Percentiles rank a stretch among this genome's conserved stretches.
Evolutionary conservation across 1,140 invertebrate species (phyloP).

Genomic region (Trichomalopsis sarcophagae): DNA sequence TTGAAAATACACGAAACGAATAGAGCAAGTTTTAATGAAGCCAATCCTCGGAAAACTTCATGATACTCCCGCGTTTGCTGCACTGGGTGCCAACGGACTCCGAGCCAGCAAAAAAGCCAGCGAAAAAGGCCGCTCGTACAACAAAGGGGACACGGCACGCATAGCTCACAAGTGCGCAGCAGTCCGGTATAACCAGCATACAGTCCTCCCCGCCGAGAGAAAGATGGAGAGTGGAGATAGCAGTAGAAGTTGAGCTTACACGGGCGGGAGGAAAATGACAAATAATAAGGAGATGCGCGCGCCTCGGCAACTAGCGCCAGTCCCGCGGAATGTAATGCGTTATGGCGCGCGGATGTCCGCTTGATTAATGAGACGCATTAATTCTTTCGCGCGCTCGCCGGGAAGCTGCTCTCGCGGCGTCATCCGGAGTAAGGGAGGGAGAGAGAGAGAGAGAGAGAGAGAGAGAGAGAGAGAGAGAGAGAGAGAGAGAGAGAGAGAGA

Average conservation of each 20-base stretch:
- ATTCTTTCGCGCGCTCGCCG: conserved; percentile 30
- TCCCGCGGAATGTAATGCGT: neutral
- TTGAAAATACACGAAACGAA: too few species aligned
- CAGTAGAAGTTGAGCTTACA: neutral
- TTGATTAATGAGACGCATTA: conserved; percentile 56
- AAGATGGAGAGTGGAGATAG: neutral
- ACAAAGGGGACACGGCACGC: too few species aligned
- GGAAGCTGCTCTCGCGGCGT: conserved; percentile 14
- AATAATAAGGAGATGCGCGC: conserved; percentile 60
- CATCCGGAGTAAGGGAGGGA: neutral
- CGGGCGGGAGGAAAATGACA: conserved; percentile 56
- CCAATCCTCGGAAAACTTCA: too few species aligned
- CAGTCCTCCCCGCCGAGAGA: neutral
- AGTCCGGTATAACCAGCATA: too few species aligned
- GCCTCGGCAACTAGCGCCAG: conserved; percentile 24
- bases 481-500: neutral
- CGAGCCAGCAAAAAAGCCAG: too few species aligned
- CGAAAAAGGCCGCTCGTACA: too few species aligned
- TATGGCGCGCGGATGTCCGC: conserved; percentile 21
- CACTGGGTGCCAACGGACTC: too few species aligned
- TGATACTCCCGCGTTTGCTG: too few species aligned
- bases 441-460: too few species aligned
- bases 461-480: neutral
- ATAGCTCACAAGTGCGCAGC: too few species aligned
- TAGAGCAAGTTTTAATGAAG: too few species aligned